Evolutionary conservation across 2,888 invertebrate species (phyloP).

Genomic region (Troilus luridus): DNA sequence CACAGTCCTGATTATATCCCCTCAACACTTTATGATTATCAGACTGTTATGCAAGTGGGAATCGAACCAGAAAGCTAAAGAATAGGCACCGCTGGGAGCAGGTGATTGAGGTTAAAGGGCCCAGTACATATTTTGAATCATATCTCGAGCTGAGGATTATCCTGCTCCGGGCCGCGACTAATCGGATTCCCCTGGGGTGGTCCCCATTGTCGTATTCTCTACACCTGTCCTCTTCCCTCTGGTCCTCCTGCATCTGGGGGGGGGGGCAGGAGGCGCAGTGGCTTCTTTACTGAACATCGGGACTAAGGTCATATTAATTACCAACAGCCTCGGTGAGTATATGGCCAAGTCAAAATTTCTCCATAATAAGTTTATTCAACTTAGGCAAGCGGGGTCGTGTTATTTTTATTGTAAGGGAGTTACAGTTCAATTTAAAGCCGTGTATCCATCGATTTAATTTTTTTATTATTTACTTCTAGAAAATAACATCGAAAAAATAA

Average conservation of each 20-base stretch:
- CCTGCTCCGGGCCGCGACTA: neutral
- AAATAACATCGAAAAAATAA: no score
- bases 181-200: neutral
- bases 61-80: neutral
- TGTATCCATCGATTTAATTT: no score
- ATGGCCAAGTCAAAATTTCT: no score
- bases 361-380: no score
- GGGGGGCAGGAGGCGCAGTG: accelerated
- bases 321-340: neutral
- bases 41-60: no score
- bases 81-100: neutral
- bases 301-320: neutral
- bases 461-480: no score
- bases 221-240: neutral
- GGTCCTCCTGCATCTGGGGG: neutral
- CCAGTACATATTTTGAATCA: constrained; percentile 4
- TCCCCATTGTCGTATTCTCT: neutral
- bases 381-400: no score
- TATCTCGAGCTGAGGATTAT: neutral
- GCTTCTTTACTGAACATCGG: neutral
- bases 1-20: no score
- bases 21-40: no score
- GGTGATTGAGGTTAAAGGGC: neutral
- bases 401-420: no score
- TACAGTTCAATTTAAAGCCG: no score